Evolutionary conservation across 2,797 vertebrate genomes (phyloP).

Genomic region (Dipus sagitta): DNA sequence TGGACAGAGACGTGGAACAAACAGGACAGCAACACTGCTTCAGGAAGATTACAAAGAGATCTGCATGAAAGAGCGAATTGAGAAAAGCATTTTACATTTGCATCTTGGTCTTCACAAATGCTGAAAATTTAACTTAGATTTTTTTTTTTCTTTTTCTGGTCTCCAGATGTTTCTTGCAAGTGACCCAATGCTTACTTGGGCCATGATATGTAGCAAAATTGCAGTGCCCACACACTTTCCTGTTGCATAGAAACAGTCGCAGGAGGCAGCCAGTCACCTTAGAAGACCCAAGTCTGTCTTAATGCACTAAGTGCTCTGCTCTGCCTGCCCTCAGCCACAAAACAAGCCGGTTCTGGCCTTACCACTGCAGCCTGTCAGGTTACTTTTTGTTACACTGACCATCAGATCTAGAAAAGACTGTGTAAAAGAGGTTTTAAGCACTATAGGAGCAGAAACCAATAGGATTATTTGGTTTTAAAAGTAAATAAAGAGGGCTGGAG

Average conservation of each 20-base stretch:
- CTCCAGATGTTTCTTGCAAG: conserved; percentile 61
- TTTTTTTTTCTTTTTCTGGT: conserved; percentile 52
- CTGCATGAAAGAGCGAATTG: not conserved
- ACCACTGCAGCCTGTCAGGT: not conserved
- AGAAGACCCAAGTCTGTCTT: conserved; percentile 20
- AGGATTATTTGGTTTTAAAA: conserved; percentile 52
- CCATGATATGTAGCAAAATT: conserved; percentile 49
- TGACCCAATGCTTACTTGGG: conserved; percentile 62
- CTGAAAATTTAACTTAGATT: conserved; percentile 46
- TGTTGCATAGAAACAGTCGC: conserved; percentile 61
- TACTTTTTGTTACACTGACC: not conserved
- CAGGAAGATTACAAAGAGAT: not conserved
- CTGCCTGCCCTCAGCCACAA: not conserved
- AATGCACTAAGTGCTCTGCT: not conserved
- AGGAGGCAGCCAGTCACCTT: not conserved
- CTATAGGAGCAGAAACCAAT: not conserved
- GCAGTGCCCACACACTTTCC: conserved; percentile 65
- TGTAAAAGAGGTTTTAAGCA: conserved; percentile 4
- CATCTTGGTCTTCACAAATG: conserved; percentile 50
- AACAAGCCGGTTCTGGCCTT: not conserved
- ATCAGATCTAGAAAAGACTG: not conserved
- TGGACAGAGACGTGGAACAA: conserved; percentile 46
- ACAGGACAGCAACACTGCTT: not conserved
- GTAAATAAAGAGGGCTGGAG: not conserved
- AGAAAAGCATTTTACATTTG: not conserved